Percentiles rank a stretch among this genome's conserved stretches.
These are phyloP conservation scores for Drosophila sp. DNA, from an alignment of 1,140 invertebrate genomes.

Conservation along the genomic window DNA sequence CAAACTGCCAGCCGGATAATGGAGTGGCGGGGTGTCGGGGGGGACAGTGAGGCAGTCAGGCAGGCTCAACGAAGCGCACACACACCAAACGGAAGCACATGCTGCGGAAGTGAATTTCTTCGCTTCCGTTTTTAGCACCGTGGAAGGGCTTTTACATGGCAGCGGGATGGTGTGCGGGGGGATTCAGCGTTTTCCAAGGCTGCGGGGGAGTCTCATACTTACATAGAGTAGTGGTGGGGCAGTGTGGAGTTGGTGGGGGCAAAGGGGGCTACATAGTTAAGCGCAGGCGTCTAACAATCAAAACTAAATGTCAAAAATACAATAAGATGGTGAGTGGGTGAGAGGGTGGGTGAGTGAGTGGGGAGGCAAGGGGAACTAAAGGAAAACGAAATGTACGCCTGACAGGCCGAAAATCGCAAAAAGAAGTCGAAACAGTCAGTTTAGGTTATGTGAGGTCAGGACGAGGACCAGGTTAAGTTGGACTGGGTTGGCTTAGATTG, in stretches of 20 bases:
- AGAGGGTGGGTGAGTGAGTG: neutral
- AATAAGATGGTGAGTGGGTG: constrained; percentile 27
- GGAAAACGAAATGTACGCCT: neutral
- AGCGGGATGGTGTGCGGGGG: neutral
- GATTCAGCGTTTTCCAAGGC: neutral
- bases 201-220: neutral
- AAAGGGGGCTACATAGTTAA: constrained; percentile 24
- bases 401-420: constrained; percentile 26
- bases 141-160: constrained; percentile 19
- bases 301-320: constrained; percentile 54
- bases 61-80: constrained; percentile 51
- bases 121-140: constrained; percentile 56
- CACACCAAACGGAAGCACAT: constrained; percentile 63
- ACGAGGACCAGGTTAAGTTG: neutral
- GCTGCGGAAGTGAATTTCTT: constrained; percentile 63
- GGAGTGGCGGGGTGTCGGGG: neutral
- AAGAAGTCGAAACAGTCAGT: constrained; percentile 11
- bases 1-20: neutral
- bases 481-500: constrained; percentile 9
- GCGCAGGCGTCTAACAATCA: constrained; percentile 55
- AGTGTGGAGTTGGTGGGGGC: neutral
- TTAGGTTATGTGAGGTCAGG: constrained; percentile 3
- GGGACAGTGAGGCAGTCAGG: constrained; percentile 3
- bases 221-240: neutral
- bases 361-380: too few species aligned